Conservation (phyloP, 2,888 invertebrate genomes). For the Epiblema foenella region DNA sequence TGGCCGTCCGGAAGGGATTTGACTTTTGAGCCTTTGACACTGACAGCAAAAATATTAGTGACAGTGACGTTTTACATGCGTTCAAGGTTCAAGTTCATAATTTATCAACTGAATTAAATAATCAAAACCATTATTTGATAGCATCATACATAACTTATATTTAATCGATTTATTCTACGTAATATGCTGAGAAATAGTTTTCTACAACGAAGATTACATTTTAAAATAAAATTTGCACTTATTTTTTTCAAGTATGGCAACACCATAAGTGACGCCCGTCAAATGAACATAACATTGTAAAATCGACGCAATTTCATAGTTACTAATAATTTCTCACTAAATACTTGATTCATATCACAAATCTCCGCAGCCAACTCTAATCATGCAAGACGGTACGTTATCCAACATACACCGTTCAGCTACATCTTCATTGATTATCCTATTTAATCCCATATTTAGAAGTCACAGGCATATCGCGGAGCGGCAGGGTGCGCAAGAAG, state of each 20-base stretch:
- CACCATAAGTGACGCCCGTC: neutral
- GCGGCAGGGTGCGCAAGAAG: slow-evolving; percentile 96
- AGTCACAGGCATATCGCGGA: slow-evolving; percentile 94
- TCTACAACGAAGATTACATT: too few species aligned
- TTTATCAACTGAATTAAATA: neutral
- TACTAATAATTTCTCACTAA: neutral
- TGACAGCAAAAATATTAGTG: neutral
- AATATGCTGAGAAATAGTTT: too few species aligned
- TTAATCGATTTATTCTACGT: neutral
- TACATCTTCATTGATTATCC: neutral
- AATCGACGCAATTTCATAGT: slow-evolving; percentile 17
- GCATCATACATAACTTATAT: neutral
- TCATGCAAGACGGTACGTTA: slow-evolving; percentile 21
- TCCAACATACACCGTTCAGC: neutral
- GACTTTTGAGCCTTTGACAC: slow-evolving; percentile 29
- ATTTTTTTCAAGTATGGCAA: neutral
- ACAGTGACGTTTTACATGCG: slow-evolving; percentile 5
- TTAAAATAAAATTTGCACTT: too few species aligned
- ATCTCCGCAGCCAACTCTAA: neutral
- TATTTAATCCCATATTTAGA: slow-evolving; percentile 85
- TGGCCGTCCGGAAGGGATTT: slow-evolving; percentile 22
- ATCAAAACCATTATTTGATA: neutral
- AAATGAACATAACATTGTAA: neutral
- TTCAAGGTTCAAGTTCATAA: neutral
- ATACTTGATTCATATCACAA: neutral